Evolutionary conservation across 2,888 invertebrate species (phyloP).

Genomic region (Volucella bombylans): DNA sequence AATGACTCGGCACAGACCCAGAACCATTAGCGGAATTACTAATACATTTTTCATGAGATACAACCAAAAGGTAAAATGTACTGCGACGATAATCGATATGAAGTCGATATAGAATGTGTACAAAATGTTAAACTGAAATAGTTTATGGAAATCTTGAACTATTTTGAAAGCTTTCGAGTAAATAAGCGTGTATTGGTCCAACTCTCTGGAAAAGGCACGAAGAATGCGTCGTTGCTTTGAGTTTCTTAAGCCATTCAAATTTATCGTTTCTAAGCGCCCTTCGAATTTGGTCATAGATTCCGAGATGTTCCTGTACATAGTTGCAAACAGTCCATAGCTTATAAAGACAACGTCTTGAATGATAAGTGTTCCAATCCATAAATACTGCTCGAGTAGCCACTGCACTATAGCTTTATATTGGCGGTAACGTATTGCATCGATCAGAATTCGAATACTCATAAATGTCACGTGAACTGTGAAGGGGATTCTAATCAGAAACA

Average conservation of each 20-base stretch:
- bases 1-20: too few species aligned
- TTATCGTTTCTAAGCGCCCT: background rate
- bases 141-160: too few species aligned
- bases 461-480: background rate
- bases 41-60: too few species aligned
- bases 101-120: too few species aligned
- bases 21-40: too few species aligned
- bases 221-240: background rate
- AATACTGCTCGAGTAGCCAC: background rate
- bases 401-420: background rate
- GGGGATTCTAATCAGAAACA: background rate
- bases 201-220: background rate
- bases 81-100: too few species aligned
- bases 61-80: too few species aligned
- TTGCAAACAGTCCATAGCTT: background rate
- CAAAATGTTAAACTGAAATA: too few species aligned
- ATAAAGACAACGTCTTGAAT: slow-evolving; percentile 13
- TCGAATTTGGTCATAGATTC: slow-evolving; percentile 6
- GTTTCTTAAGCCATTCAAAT: background rate
- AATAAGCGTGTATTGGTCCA: background rate
- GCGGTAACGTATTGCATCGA: background rate
- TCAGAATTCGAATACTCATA: background rate
- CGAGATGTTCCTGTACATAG: slow-evolving; percentile 16
- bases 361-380: slow-evolving; percentile 28
- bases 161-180: too few species aligned